Evolutionary conservation across 2,113 vertebrate species (phyloP).

Genomic region (Odontophorus gujanensis): DNA sequence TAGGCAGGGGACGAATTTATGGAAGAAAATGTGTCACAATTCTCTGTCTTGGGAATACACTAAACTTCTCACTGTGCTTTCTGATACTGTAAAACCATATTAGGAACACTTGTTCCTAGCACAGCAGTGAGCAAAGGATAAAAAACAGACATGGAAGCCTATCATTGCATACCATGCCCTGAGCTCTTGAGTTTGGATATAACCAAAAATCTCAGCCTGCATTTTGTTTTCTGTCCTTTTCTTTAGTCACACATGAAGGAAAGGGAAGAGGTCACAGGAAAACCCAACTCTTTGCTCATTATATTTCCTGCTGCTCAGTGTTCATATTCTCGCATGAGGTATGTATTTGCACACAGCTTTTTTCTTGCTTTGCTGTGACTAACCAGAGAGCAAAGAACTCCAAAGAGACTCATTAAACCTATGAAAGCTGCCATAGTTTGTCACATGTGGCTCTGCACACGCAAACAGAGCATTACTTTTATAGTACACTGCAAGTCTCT

Average conservation of each 20-base stretch:
- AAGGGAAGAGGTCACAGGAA: slow-evolving; percentile 3
- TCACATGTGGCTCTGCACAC: slow-evolving; percentile 48
- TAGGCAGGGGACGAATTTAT: background rate
- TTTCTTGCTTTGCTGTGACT: slow-evolving; percentile 31
- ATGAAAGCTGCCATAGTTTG: slow-evolving; percentile 63
- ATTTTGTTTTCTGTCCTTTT: background rate
- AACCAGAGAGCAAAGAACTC: slow-evolving; percentile 51
- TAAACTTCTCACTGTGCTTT: background rate
- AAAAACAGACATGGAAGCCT: background rate
- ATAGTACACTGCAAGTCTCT: slow-evolving; percentile 2
- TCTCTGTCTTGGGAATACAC: background rate
- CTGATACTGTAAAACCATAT: background rate
- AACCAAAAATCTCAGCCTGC: background rate
- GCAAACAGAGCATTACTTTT: slow-evolving; percentile 42
- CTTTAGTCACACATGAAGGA: background rate
- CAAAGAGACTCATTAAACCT: slow-evolving; percentile 61
- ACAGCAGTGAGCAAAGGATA: background rate
- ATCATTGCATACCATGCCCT: background rate
- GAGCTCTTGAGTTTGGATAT: background rate
- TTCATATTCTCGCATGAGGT: background rate
- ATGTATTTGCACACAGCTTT: slow-evolving; percentile 26
- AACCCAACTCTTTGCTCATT: slow-evolving; percentile 29
- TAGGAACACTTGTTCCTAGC: background rate
- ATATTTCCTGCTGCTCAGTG: slow-evolving; percentile 24
- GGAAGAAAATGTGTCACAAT: background rate